A percentile compares a stretch with the other conserved stretches of the same genome.
These are phyloP conservation scores for Hapalemur alaotrensis DNA, from an alignment of 2,797 vertebrate species.

Conservation along the genomic window DNA sequence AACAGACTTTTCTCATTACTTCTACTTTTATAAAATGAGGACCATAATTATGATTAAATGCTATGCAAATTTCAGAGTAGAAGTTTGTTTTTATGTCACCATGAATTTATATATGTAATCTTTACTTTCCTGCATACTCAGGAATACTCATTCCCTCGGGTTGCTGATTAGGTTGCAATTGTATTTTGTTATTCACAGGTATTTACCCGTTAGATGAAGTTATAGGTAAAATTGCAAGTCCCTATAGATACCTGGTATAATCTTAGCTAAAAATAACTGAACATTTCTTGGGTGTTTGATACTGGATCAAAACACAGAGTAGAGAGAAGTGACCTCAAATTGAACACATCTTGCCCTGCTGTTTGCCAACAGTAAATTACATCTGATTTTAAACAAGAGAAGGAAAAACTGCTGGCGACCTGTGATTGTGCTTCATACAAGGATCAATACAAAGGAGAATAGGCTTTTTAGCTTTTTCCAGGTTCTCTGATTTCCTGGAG, in stretches of 20 bases:
- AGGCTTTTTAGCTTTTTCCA: conserved; percentile 61
- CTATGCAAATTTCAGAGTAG: not conserved
- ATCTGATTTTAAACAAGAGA: conserved; percentile 70
- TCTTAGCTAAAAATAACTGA: conserved; percentile 60
- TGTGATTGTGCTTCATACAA: conserved; percentile 53
- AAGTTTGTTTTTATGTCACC: not conserved
- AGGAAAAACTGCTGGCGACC: conserved; percentile 63
- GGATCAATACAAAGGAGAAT: conserved; percentile 70
- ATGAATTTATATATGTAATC: not conserved
- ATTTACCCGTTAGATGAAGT: not conserved
- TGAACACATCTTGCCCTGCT: conserved; percentile 51
- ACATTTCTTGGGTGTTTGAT: conserved; percentile 51
- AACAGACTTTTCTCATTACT: not conserved
- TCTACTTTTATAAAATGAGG: not conserved
- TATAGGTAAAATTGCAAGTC: not conserved
- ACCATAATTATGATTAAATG: not conserved
- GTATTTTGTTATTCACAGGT: not conserved
- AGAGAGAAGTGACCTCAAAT: conserved; percentile 53
- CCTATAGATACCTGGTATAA: not conserved
- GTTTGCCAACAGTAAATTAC: conserved; percentile 78
- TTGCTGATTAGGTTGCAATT: not conserved
- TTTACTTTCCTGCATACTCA: not conserved
- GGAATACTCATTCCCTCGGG: not conserved
- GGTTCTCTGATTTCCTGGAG: conserved; percentile 47
- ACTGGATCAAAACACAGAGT: not conserved